Conservation (phyloP, 2,888 invertebrate species). For the Rosalia funebris region DNA sequence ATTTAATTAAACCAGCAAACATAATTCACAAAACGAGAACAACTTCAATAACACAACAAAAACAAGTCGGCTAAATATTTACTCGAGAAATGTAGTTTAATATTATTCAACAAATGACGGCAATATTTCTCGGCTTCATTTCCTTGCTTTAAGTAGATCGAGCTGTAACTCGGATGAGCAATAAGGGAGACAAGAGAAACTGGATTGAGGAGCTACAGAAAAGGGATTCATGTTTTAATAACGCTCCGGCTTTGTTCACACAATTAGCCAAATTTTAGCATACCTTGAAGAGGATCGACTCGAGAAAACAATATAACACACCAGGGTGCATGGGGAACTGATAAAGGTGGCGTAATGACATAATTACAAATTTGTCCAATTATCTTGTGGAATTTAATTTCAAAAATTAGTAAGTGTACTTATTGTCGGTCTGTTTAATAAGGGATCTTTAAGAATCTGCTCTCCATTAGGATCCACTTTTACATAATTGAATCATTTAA, state of each 20-base stretch:
- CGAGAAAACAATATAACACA: slow-evolving; percentile 13
- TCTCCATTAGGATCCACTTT: no score
- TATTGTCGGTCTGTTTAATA: no score
- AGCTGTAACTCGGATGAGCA: slow-evolving; percentile 42
- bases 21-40: not conserved
- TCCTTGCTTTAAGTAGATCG: slow-evolving; percentile 39
- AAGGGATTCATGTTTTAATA: slow-evolving; percentile 50
- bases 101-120: slow-evolving; percentile 32
- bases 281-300: slow-evolving; percentile 24
- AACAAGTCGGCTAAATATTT: slow-evolving; percentile 20
- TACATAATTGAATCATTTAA: no score
- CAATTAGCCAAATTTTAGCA: slow-evolving; percentile 52
- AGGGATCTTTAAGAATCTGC: no score
- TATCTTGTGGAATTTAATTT: no score
- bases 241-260: slow-evolving; percentile 49
- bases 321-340: slow-evolving; percentile 16
- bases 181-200: slow-evolving; percentile 48
- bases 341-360: slow-evolving; percentile 11
- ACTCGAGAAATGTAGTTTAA: slow-evolving; percentile 24
- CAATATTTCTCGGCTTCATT: slow-evolving; percentile 33
- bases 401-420: no score
- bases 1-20: slow-evolving; percentile 10
- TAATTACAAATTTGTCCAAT: no score
- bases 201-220: slow-evolving; percentile 33
- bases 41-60: slow-evolving; percentile 7